Evolutionary conservation across 2,888 invertebrate genomes (phyloP), one percentile per base, ranked within the genome.

Genomic region (Hypercompe scribonia): DNA sequence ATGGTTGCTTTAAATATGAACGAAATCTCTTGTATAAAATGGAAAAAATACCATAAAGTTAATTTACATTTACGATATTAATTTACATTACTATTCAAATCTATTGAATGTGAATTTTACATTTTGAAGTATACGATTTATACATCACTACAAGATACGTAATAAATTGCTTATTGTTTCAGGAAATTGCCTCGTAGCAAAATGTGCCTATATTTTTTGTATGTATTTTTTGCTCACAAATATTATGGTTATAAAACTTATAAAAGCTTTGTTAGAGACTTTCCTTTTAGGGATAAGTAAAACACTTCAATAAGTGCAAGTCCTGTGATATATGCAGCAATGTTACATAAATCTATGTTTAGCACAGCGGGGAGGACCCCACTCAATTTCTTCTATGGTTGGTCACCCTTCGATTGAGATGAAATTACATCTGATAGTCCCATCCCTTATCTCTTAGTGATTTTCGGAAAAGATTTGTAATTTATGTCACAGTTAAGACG

Each of bases 381-480:
- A 87, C 89, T 87, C 89, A 86, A 92, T 92, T 89, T 90, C 86
- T 87, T 86, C 87, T 89, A 88, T 86, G 83, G 89, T 86, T 88
- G 89, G 90, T 89, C 91, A 90, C 93, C 94, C 93, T 90, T 86
- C 86, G 79, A 81, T 81, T 83, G 73, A 88, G 90, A 91, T 89
- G 90, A 88, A 91, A 93, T 92, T 90, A 91, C 90, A 86, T 86
- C 89, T 88, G 91, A 91, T 90, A 91, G 87, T 84, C 80, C 83
- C 78, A 85, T 84, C 84, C 85, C 86, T 90, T 92, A 92, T 91
- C 89, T 89, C 71, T 71, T 78, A 73, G 84, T 87, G 86, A 87
- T 87, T 86, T 84, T 75, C 70, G 71, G 80, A 80, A 84, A 79
- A 83, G 81, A 84, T 85, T 84, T 74, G 84, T 82, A 80, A 83